These are phyloP conservation scores for Hirudinaria manillensis DNA, from an alignment of 2,888 invertebrate genomes.

Conservation along the genomic window DNA sequence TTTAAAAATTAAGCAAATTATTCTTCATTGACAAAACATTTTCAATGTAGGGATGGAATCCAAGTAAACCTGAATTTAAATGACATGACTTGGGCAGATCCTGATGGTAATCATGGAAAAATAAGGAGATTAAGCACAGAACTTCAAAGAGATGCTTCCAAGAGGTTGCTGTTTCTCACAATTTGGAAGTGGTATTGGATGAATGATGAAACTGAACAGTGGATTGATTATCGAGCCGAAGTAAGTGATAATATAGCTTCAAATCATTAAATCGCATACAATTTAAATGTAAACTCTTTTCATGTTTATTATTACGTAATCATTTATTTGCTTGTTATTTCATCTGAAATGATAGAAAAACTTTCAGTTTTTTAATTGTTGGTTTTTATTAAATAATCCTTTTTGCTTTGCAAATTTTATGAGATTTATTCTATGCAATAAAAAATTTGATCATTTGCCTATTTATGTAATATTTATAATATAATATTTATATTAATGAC, in stretches of 20 bases:
- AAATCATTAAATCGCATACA: no score
- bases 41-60: neutral
- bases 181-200: constrained; percentile 31
- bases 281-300: no score
- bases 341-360: no score
- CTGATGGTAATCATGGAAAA: neutral
- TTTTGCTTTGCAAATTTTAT: no score
- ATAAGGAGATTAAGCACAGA: constrained; percentile 21
- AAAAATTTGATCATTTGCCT: no score
- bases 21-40: neutral
- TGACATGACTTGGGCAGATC: constrained; percentile 7
- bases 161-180: constrained; percentile 6
- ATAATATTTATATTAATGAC: no score
- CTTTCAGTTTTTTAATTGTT: neutral
- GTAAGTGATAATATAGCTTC: neutral
- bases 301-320: neutral
- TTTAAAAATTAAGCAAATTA: no score
- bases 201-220: neutral
- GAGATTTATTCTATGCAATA: no score
- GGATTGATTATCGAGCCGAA: constrained; percentile 17
- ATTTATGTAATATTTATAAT: no score
- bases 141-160: neutral
- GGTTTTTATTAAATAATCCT: neutral
- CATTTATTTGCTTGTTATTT: no score
- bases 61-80: neutral